These are phyloP conservation scores for Theristicus caerulescens DNA, from an alignment of 2,113 vertebrate genomes.

Conservation along the genomic window DNA sequence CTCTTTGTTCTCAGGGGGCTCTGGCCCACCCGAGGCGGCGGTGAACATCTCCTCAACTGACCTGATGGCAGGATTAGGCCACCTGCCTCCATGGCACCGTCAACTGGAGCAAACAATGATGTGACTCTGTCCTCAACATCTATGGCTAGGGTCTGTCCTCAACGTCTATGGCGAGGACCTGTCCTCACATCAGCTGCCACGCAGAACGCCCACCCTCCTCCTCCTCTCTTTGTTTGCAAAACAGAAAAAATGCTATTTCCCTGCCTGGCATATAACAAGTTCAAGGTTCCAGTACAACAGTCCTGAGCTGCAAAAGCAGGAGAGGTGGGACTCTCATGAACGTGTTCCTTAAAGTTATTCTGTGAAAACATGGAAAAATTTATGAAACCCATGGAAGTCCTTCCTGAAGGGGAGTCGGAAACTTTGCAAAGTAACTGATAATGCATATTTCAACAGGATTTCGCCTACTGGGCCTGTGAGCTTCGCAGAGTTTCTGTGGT, in stretches of 20 bases:
- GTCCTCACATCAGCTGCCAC: neutral
- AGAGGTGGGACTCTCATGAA: neutral
- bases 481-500: conserved; percentile 24
- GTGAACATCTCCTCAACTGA: neutral
- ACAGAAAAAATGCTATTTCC: neutral
- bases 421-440: neutral
- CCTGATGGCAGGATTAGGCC: neutral
- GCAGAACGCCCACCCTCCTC: neutral
- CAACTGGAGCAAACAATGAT: neutral
- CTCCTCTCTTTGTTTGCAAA: neutral
- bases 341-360: neutral
- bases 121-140: neutral
- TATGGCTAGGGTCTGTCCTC: neutral
- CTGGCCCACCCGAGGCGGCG: neutral
- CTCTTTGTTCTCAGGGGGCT: neutral
- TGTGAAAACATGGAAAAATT: neutral
- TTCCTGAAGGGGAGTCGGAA: neutral
- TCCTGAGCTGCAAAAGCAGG: neutral
- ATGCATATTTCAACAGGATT: neutral
- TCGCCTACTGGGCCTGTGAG: neutral
- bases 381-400: neutral
- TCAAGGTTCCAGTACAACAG: too few relatives aligned
- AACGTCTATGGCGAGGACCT: neutral
- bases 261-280: neutral
- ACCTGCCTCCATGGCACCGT: neutral